Base-by-base conservation (phyloP, 2,113 vertebrate genomes). In the Scopus umbretta region DNA sequence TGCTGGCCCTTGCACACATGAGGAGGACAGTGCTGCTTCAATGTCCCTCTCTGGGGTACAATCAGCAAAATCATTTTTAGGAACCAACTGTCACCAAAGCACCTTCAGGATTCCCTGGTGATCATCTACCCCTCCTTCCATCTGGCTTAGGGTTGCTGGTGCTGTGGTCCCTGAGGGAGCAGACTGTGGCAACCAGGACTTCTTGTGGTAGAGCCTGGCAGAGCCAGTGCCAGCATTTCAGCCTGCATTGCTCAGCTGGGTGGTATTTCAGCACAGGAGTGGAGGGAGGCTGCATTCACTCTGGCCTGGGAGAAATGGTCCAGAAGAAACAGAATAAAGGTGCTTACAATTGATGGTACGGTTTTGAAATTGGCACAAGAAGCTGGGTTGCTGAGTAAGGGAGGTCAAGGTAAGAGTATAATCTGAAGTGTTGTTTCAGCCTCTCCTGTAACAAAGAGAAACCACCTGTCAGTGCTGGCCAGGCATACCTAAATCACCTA, bases 391-490 rank as follows among this genome's bases (percentile, higher is more conserved):
- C 92, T 93, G 73, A 76, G 53, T 80, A 85, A 91, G 78, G 71
- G 75, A 94, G 92, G 92, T 90, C 58, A 93, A 95, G 93, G 95
- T 21, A 20, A 91, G 36, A 43, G 26, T 36, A 61, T 29, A 34
- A 80, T 38, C 71, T 40, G 43, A 88, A 86, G 55, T 61, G 70
- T 67, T 95, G 83, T 78, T 93, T 95, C 88, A 94, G 85, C 63
- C 62, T 92, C 42, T 86, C 32, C 79, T 30, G 32, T 71, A 87
- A 94, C 78, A 90, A 88, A 86, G 88, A 90, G 81, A 90, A 96
- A 83, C 67, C 78, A 20, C 72, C 86, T 83, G 86, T 74, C 90
- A 71, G 32, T 2, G 5, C 67, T 55, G 71, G 65, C 63, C 55
- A 52, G 82, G 38, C 42, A 3, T 16, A 7, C 42, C 86, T 88